These are phyloP conservation scores for Meghimatium bilineatum DNA, from an alignment of 2,888 invertebrate genomes.

Conservation along the genomic window DNA sequence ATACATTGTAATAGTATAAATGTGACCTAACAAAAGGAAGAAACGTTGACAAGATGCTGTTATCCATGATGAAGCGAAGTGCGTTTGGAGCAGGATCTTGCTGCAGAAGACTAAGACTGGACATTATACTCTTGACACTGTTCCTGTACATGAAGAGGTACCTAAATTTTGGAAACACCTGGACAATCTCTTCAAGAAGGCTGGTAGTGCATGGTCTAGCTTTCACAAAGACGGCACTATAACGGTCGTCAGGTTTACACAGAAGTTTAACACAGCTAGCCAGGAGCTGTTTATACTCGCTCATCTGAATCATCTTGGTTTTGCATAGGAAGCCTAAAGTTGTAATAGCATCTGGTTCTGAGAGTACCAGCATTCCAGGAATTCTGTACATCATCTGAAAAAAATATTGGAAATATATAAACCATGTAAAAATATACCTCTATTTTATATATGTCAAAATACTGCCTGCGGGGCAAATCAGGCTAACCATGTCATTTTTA, in stretches of 20 bases:
- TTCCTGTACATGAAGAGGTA: conserved; percentile 70
- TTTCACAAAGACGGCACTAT: conserved; percentile 64
- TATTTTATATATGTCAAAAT: too few species aligned
- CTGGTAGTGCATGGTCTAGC: conserved; percentile 65
- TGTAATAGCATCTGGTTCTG: conserved; percentile 69
- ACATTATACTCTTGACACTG: conserved; percentile 67
- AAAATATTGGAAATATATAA: too few species aligned
- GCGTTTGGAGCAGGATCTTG: conserved; percentile 63
- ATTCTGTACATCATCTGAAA: conserved; percentile 55
- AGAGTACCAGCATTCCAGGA: conserved; percentile 65
- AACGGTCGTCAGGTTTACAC: conserved; percentile 69
- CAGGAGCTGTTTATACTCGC: conserved; percentile 67
- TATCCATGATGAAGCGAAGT: conserved; percentile 64
- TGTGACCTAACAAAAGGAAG: conserved; percentile 63
- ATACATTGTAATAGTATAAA: conserved; percentile 61
- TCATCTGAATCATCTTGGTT: conserved; percentile 58
- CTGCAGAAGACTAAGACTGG: conserved; percentile 62
- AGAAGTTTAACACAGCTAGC: conserved; percentile 66
- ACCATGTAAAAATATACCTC: too few species aligned
- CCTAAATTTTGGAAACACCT: conserved; percentile 62
- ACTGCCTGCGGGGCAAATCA: too few species aligned
- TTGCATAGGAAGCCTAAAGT: conserved; percentile 63
- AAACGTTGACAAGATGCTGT: conserved; percentile 61
- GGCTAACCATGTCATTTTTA: too few species aligned
- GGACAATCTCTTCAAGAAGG: conserved; percentile 64